Evolutionary conservation across 1,140 invertebrate genomes (phyloP).

Genomic region (Drosophila cardini): DNA sequence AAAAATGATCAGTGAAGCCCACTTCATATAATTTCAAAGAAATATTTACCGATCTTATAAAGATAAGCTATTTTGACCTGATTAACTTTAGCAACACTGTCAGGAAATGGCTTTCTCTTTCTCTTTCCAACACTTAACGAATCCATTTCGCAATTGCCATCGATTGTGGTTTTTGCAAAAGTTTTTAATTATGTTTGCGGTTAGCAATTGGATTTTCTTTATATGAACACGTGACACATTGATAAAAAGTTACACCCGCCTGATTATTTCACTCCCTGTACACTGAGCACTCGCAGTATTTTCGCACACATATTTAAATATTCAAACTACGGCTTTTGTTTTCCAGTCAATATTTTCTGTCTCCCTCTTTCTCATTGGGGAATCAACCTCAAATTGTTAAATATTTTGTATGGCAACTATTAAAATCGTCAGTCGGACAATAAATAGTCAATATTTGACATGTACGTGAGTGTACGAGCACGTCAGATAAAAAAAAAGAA

Average conservation of each 20-base stretch:
- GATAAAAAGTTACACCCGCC: slow-evolving; percentile 43
- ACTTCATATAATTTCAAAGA: no score
- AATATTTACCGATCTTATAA: no score
- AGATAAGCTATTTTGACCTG: no score
- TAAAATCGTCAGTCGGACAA: slow-evolving; percentile 19
- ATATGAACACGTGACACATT: slow-evolving; percentile 52
- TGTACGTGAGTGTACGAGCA: slow-evolving; percentile 14
- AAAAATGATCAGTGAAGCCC: no score
- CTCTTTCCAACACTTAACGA: slow-evolving; percentile 17
- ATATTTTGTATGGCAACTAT: slow-evolving; percentile 56
- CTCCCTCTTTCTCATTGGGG: not conserved
- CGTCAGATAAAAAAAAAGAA: slow-evolving; percentile 5
- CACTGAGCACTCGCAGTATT: not conserved
- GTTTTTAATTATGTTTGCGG: slow-evolving; percentile 83
- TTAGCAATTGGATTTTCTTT: slow-evolving; percentile 78
- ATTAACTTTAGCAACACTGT: slow-evolving; percentile 6
- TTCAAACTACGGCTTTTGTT: slow-evolving; percentile 16
- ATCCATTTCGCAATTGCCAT: slow-evolving; percentile 50
- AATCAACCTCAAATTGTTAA: slow-evolving; percentile 50
- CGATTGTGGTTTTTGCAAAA: slow-evolving; percentile 76
- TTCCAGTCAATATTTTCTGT: slow-evolving; percentile 46
- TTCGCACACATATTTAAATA: slow-evolving; percentile 4
- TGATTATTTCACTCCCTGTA: slow-evolving; percentile 46
- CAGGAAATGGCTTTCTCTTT: slow-evolving; percentile 15
- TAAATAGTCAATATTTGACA: slow-evolving; percentile 62